Conservation (phyloP, 2,113 vertebrate species). For the Cnemophilus loriae region DNA sequence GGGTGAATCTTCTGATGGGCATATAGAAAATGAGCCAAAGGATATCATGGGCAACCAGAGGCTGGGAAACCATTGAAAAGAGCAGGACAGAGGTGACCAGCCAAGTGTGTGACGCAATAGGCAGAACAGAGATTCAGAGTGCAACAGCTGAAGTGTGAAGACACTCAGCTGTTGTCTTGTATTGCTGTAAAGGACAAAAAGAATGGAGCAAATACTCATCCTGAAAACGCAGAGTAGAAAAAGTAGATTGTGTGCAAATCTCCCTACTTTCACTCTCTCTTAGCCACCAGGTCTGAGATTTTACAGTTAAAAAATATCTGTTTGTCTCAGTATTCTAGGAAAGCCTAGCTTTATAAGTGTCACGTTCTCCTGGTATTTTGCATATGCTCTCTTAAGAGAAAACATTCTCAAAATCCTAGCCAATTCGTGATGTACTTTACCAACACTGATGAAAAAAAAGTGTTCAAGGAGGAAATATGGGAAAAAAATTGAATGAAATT, state of each 20-base stretch:
- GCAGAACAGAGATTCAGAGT: background rate
- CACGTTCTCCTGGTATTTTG: background rate
- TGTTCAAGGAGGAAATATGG: background rate
- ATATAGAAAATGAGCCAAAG: background rate
- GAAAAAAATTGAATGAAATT: background rate
- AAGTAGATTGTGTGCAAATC: background rate
- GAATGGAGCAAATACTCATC: background rate
- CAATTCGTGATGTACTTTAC: background rate
- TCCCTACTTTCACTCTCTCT: background rate
- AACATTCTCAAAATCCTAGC: background rate
- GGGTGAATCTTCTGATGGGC: background rate
- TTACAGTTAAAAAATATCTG: background rate
- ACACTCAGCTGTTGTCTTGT: background rate
- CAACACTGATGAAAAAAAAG: background rate
- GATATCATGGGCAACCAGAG: background rate
- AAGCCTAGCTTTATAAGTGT: background rate
- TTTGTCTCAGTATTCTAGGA: background rate
- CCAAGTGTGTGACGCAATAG: no score
- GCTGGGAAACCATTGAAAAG: background rate
- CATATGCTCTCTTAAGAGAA: background rate
- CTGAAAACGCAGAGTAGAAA: background rate
- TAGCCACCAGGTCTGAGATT: background rate
- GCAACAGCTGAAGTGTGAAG: background rate
- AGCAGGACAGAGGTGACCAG: background rate
- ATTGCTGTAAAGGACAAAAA: background rate